Evolutionary conservation across 1,140 invertebrate genomes (phyloP), one percentile per base, ranked within the genome.

Genomic region (Aricia agestis): DNA sequence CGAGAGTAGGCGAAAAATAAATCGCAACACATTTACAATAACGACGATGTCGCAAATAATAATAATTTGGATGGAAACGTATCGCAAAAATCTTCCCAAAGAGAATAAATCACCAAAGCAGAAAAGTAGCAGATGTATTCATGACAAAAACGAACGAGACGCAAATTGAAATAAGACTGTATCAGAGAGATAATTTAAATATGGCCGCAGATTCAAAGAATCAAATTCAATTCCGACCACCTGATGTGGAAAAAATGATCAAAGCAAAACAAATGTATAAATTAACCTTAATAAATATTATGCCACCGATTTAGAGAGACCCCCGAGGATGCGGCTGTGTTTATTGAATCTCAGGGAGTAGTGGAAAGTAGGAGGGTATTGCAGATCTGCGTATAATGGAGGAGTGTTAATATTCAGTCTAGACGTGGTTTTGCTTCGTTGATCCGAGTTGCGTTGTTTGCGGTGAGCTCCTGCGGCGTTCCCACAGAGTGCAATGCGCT

Each of bases 341-440:
- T 72, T 73, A 76, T 72, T 75, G 72, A 77, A 77, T 74, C 61
- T 72, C 69, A 65, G 78, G 73, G 75, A 74, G 75, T 78, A 74
- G 82, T 74, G 69, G 82, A 86, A 86, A 82, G 78, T 78, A 78
- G 83, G 73, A 78, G 72, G 74, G 80, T 75, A 82, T 71, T 73
- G 72, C 73, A 79, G 82, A 78, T 82, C 82, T 72, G 77, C 72
- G 73, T 82, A 83, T 82, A 85, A 83, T 85, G 77, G 80, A 72
- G 74, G 76, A 61, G 78, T 79, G 72, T 82, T 85, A 78, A 81
- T 84, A 81, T 78, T 85, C 76, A 73, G 82, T 91, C 87, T 91
- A 88, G 87, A 87, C 87, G 77, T 79, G 83, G 85, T 87, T 89
- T 87, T 87, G 86, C 85, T 83, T 81, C 76, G 73, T 68, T 84